phyloP scores from a whole-genome alignment of 2,113 vertebrate genomes.

The Pterocles orientalis region DNA sequence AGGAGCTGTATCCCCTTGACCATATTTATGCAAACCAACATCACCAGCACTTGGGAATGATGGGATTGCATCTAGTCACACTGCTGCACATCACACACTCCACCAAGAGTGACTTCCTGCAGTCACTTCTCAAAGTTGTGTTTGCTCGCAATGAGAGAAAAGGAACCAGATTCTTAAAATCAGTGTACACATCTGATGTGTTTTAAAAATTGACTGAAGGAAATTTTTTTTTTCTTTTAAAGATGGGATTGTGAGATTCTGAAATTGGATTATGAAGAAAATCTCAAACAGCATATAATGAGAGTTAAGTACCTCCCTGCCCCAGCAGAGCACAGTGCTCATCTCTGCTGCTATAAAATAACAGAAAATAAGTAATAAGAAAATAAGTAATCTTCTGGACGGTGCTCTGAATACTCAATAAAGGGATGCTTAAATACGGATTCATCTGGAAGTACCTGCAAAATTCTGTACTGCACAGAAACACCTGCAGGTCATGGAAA shows the following conservation, averaged over 20 bases:
- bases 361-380: background rate
- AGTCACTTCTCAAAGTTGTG: background rate
- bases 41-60: background rate
- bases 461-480: background rate
- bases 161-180: background rate
- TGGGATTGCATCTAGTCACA: background rate
- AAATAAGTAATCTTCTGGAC: background rate
- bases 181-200: background rate
- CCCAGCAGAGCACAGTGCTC: background rate
- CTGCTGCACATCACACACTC: background rate
- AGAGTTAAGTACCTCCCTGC: background rate
- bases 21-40: background rate
- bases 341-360: background rate
- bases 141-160: background rate
- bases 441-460: background rate
- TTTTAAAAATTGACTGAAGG: background rate
- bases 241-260: background rate
- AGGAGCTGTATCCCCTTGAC: background rate
- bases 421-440: background rate
- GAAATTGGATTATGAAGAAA: background rate
- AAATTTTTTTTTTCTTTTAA: background rate
- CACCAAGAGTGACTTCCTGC: background rate
- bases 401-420: background rate
- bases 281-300: background rate
- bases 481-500: background rate